phyloP scores from a whole-genome alignment of 2,113 vertebrate species.

The Myrmophylax atrothorax region DNA sequence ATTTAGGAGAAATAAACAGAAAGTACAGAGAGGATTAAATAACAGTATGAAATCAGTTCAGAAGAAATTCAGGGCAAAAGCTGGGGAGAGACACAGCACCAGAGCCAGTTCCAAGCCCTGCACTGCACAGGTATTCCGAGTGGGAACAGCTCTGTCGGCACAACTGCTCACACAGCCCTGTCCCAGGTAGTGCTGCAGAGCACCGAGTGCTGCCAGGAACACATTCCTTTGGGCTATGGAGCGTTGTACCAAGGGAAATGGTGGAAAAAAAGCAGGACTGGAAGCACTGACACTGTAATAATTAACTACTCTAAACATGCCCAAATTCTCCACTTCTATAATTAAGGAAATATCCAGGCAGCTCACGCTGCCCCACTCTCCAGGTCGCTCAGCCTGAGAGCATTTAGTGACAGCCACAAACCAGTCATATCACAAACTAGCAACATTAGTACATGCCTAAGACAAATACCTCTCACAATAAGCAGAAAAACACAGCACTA shows the following conservation, averaged over 20 bases:
- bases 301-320: not conserved
- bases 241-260: not conserved
- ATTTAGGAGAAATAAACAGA: not conserved
- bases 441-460: not conserved
- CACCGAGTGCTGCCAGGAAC: not conserved
- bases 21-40: not conserved
- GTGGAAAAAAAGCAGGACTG: not conserved
- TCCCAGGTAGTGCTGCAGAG: constrained; percentile 12
- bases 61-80: not conserved
- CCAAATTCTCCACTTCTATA: not conserved
- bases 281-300: not conserved
- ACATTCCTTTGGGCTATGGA: accelerated
- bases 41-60: not conserved
- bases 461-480: not conserved
- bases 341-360: not conserved
- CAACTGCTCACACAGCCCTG: not conserved
- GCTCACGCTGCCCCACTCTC: not conserved
- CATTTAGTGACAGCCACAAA: accelerated
- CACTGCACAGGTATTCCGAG: not conserved
- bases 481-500: not conserved
- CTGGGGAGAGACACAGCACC: not conserved
- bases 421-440: not conserved
- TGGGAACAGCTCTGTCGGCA: not conserved
- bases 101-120: not conserved
- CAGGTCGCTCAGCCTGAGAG: not conserved